These are phyloP conservation scores for Myotis daubentonii DNA, from an alignment of 2,797 vertebrate genomes.

Conservation along the genomic window DNA sequence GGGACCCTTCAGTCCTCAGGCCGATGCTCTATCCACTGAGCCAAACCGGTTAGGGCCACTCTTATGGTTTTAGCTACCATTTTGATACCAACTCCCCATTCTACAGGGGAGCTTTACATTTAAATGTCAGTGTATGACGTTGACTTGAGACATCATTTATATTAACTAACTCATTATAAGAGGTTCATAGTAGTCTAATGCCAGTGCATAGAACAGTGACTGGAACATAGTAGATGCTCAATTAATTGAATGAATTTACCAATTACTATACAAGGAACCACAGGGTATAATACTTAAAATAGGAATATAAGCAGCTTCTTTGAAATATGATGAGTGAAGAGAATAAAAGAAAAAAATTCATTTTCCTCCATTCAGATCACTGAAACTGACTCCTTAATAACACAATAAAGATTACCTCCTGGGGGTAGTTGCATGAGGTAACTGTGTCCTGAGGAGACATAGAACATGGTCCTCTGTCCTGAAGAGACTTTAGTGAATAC, in stretches of 20 bases:
- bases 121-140: neutral
- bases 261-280: conserved; percentile 7
- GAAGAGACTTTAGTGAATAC: conserved; percentile 85
- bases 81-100: neutral
- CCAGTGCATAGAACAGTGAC: neutral
- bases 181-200: conserved; percentile 23
- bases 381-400: neutral
- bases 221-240: conserved; percentile 5
- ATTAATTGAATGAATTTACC: conserved; percentile 57
- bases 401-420: conserved; percentile 87
- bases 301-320: conserved; percentile 35
- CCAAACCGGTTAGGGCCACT: neutral
- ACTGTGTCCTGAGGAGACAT: conserved; percentile 87
- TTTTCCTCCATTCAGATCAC: conserved; percentile 7
- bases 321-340: conserved; percentile 39
- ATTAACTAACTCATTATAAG: conserved; percentile 24
- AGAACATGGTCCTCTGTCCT: conserved; percentile 86
- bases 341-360: conserved; percentile 31
- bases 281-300: neutral
- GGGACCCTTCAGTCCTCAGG: too few relatives aligned
- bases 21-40: too few relatives aligned
- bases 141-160: neutral
- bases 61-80: neutral
- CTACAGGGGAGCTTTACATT: conserved; percentile 14
- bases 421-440: conserved; percentile 89